These are phyloP conservation scores for Balearica regulorum DNA, from an alignment of 2,797 vertebrate species.

Conservation along the genomic window DNA sequence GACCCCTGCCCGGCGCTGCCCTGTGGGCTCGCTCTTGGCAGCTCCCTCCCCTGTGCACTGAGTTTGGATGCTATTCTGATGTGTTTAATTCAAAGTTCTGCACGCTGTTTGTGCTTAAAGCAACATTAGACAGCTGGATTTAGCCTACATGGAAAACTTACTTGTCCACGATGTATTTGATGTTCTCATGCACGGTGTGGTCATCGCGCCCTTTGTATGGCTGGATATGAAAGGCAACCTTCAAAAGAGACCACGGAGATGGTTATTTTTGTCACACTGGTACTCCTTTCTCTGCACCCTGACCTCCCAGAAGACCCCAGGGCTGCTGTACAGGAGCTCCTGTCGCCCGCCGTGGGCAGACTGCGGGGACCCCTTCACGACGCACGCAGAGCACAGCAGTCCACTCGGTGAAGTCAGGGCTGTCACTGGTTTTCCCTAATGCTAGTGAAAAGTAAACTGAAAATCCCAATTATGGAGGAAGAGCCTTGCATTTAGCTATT, in stretches of 20 bases:
- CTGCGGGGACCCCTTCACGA: not conserved
- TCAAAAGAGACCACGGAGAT: not conserved
- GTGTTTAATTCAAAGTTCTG: not conserved
- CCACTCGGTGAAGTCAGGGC: not conserved
- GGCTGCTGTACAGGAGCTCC: not conserved
- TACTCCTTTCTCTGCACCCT: not conserved
- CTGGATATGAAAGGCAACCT: not conserved
- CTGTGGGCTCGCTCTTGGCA: not conserved
- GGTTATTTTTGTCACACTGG: not conserved
- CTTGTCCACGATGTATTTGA: not conserved
- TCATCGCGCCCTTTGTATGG: not conserved
- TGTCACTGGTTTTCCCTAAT: not conserved
- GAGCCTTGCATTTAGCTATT: not conserved
- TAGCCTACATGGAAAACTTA: not conserved
- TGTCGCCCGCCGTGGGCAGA: not conserved
- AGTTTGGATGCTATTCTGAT: not conserved
- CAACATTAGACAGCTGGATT: not conserved
- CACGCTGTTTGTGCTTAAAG: not conserved
- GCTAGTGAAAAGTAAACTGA: not conserved
- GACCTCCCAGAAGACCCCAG: not conserved
- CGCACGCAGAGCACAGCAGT: not conserved
- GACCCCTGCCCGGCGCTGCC: not conserved
- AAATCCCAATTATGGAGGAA: not conserved
- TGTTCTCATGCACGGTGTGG: not conserved
- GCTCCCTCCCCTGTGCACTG: not conserved